These are phyloP conservation scores for Syndactyla subalaris DNA, from an alignment of 2,797 vertebrate species.

Conservation along the genomic window DNA sequence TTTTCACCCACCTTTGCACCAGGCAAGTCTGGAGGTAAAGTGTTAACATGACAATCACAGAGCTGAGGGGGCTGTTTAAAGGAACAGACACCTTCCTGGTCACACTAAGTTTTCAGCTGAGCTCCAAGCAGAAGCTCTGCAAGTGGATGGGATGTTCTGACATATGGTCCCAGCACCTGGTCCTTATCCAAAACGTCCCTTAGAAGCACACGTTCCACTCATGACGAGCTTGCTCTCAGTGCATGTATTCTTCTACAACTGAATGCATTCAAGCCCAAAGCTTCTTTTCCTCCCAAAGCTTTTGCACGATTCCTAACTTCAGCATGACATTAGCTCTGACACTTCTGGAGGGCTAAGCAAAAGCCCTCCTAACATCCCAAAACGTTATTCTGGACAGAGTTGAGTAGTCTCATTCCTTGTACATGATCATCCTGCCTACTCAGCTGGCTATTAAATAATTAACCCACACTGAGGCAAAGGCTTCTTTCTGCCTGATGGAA, in stretches of 20 bases:
- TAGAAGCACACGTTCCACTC: neutral
- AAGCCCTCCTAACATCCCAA: neutral
- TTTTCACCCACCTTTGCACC: neutral
- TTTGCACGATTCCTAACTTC: neutral
- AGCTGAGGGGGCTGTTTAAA: neutral
- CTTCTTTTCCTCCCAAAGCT: neutral
- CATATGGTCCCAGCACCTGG: neutral
- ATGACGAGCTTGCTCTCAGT: neutral
- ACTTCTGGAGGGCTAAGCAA: neutral
- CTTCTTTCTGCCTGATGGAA: neutral
- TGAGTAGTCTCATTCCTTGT: neutral
- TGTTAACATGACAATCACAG: neutral
- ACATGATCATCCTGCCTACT: neutral
- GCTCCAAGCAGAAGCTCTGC: neutral
- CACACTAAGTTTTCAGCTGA: neutral
- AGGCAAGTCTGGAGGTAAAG: neutral
- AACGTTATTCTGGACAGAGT: neutral
- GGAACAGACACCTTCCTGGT: neutral
- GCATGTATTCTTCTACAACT: neutral
- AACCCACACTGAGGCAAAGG: neutral
- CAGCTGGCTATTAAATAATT: constrained; percentile 14
- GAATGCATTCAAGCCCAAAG: neutral
- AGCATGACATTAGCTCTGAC: neutral
- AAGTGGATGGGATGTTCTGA: neutral
- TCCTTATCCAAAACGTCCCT: neutral